Evolutionary conservation across 2,797 vertebrate genomes (phyloP).

Genomic region (Poecilia picta): DNA sequence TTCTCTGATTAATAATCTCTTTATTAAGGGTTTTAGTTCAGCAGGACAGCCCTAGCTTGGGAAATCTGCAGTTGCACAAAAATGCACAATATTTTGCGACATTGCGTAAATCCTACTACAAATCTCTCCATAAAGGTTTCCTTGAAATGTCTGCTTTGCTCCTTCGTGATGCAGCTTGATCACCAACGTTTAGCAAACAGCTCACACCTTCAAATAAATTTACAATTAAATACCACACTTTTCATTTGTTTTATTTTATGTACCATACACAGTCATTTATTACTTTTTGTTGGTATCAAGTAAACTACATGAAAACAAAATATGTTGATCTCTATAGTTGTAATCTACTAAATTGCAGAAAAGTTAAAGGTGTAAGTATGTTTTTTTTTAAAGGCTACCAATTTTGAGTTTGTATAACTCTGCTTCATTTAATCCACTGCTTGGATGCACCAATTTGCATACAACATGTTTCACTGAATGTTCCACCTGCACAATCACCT

Average conservation of each 20-base stretch:
- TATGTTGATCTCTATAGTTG: neutral
- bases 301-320: neutral
- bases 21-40: neutral
- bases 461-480: neutral
- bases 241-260: neutral
- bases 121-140: neutral
- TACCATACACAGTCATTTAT: neutral
- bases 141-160: neutral
- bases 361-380: neutral
- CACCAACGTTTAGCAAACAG: neutral
- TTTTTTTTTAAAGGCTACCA: neutral
- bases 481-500: conserved; percentile 34
- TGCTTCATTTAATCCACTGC: conserved; percentile 15
- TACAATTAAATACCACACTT: neutral
- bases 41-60: too few species aligned
- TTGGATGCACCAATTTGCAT: conserved; percentile 1
- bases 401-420: conserved; percentile 1
- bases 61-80: neutral
- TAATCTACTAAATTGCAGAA: neutral
- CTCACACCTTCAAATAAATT: neutral
- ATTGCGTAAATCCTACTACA: neutral
- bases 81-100: neutral
- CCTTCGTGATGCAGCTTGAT: neutral
- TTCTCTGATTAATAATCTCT: neutral
- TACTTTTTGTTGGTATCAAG: neutral